These are phyloP conservation scores for Meta bourneti DNA, from an alignment of 2,888 invertebrate genomes.

Conservation along the genomic window DNA sequence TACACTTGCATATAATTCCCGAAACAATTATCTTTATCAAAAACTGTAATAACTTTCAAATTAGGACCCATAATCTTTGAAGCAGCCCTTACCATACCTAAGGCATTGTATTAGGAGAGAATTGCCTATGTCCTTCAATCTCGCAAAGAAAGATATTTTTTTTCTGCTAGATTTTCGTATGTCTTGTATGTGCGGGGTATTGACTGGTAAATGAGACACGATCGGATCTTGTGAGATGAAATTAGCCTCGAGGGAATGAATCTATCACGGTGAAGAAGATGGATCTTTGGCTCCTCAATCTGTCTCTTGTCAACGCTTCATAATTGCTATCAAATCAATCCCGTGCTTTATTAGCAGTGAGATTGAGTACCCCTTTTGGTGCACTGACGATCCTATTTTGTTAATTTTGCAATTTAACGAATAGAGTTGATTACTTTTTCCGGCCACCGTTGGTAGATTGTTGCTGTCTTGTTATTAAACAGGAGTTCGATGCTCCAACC, in stretches of 20 bases:
- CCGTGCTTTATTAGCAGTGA: conserved; percentile 47
- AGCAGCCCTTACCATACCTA: too few species aligned
- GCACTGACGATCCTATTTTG: conserved; percentile 8
- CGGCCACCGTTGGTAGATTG: too few species aligned
- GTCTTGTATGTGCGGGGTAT: conserved; percentile 11
- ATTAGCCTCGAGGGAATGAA: conserved; percentile 9
- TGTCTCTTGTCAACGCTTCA: conserved; percentile 63
- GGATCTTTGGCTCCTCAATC: conserved; percentile 58
- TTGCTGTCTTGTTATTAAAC: too few species aligned
- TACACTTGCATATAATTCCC: too few species aligned
- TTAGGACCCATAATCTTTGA: too few species aligned
- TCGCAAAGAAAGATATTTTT: conserved; percentile 12
- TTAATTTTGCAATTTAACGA: conserved; percentile 43
- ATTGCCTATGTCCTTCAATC: not conserved
- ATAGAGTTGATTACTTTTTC: conserved; percentile 2
- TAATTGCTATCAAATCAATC: conserved; percentile 52
- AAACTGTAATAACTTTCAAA: too few species aligned
- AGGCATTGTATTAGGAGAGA: too few species aligned
- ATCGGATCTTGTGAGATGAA: not conserved
- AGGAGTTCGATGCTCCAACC: too few species aligned
- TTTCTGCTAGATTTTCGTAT: not conserved
- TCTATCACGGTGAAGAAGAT: conserved; percentile 65
- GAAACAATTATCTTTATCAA: too few species aligned
- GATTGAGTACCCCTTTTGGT: not conserved
- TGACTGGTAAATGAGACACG: conserved; percentile 46